Evolutionary conservation across 2,888 invertebrate genomes (phyloP).

Genomic region (Thera britannica): DNA sequence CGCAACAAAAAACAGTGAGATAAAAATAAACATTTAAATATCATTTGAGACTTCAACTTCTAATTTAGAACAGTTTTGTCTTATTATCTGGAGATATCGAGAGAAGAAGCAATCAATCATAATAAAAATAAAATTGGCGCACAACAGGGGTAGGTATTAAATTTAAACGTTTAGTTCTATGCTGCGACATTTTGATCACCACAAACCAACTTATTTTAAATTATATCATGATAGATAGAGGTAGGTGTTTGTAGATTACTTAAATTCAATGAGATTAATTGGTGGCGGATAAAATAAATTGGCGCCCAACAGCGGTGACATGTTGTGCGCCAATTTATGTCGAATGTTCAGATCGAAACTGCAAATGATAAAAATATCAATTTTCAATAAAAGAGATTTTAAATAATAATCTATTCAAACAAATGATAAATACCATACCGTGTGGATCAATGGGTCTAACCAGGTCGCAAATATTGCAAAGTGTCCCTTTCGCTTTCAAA

Average conservation of each 20-base stretch:
- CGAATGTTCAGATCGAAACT: too few relatives aligned
- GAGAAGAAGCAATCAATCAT: not conserved
- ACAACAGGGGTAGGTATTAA: conserved; percentile 46
- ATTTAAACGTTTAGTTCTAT: not conserved
- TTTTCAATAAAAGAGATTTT: too few relatives aligned
- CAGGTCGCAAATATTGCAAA: conserved; percentile 63
- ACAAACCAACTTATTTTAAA: not conserved
- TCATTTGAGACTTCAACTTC: not conserved
- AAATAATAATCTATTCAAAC: too few relatives aligned
- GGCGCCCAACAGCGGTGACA: too few relatives aligned
- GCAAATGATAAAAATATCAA: too few relatives aligned
- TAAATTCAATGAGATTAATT: too few relatives aligned
- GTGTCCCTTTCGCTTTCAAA: conserved; percentile 50
- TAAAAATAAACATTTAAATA: not conserved
- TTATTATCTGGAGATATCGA: not conserved
- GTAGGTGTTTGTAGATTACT: too few relatives aligned
- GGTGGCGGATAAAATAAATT: too few relatives aligned
- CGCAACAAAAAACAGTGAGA: not conserved
- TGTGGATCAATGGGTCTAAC: conserved; percentile 85
- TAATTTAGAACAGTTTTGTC: not conserved
- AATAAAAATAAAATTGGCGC: conserved; percentile 50
- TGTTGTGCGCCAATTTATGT: too few relatives aligned
- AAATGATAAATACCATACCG: conserved; percentile 58
- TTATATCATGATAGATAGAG: too few relatives aligned
- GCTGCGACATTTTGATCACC: not conserved